Base-by-base conservation (phyloP, 2,888 invertebrate species). In the Drosophila diplacantha region DNA sequence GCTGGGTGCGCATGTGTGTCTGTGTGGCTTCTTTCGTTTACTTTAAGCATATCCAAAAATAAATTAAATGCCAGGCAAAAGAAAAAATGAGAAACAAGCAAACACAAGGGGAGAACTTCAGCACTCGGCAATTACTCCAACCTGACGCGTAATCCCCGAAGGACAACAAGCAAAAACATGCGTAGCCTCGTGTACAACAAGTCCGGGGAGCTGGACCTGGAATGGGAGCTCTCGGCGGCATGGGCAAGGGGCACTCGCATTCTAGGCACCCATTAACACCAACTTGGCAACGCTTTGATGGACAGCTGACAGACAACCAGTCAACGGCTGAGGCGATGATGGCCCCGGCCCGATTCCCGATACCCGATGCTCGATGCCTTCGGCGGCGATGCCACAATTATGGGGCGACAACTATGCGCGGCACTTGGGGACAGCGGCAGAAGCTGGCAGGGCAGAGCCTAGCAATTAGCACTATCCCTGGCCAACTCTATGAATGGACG, bases 381-480 rank as follows among this genome's bases (percentile, higher is more conserved):
- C 60, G 67, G 49, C 58, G 49, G 54, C 55, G 37, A 20, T 55
- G 62, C 77, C 55, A 82, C 78, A 80, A 79, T 79, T 79, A 79
- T 80, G 77, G 82, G 72, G 80, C 82, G 82, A 82, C 82, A 79
- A 79, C 80, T 80, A 82, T 79, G 80, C 72, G 79, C 69, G 77
- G 81, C 80, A 75, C 82, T 81, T 73, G 76, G 71, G 73, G 57
- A 66, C 72, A 56, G 52, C 50, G 34, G 57, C 46, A 34, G 49
- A 22, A 34, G 47, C 50, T 43, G 58, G 59, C 37, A 41, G 57
- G 29, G 37, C 66, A 55, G 57, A 59, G 64, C 68, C 68, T 69
- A 47, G 79, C 80, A 77, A 77, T 77, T 77, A 77, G 71, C 75
- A 76, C 78, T 72, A 64, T 54, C 34, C 63, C 52, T 43, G 49